Conservation (phyloP, 2,113 vertebrate genomes). For the Smithornis capensis region DNA sequence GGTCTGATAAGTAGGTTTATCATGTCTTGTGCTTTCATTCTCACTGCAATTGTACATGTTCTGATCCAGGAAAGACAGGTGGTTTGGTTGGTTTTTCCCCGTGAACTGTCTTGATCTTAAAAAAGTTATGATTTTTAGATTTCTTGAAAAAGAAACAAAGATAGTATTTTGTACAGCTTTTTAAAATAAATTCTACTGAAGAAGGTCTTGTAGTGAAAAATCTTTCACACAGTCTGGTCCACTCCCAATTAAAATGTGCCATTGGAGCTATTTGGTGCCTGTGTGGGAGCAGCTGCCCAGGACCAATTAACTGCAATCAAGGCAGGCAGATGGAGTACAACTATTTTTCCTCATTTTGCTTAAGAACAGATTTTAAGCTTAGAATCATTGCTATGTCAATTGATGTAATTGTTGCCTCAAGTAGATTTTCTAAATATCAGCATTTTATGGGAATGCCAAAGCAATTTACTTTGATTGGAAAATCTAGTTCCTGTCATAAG, state of each 20-base stretch:
- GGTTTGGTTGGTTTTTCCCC: neutral
- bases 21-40: conserved; percentile 30
- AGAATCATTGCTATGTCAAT: conserved; percentile 59
- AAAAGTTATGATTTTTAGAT: neutral
- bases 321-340: neutral
- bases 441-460: conserved; percentile 57
- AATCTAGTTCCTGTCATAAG: conserved; percentile 70
- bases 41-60: neutral
- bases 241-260: neutral
- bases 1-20: conserved; percentile 75
- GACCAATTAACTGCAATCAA: conserved; percentile 61
- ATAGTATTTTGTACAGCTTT: conserved; percentile 5
- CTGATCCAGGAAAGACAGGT: neutral
- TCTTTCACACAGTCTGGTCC: neutral
- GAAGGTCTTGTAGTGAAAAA: neutral
- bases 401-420: conserved; percentile 68
- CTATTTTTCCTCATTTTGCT: conserved; percentile 30
- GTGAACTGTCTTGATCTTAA: neutral
- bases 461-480: conserved; percentile 74
- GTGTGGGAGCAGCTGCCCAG: conserved; percentile 29
- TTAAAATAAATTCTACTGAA: neutral
- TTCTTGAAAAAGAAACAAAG: neutral
- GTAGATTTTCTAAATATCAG: conserved; percentile 67
- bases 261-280: conserved; percentile 7
- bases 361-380: conserved; percentile 56